Base-by-base conservation (phyloP, 2,797 vertebrate genomes). In the Poecilia gillii region DNA sequence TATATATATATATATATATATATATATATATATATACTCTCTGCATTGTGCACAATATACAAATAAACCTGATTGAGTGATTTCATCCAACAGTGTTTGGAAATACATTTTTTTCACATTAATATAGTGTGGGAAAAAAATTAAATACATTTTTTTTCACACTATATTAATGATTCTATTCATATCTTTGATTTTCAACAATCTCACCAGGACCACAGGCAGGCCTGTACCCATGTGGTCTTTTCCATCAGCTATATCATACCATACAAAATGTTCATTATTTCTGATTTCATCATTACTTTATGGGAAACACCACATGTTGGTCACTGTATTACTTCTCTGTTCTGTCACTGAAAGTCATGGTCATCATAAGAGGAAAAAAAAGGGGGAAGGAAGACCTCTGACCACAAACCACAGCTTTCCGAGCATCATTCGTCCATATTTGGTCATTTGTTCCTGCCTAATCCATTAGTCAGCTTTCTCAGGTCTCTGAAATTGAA, bases 351-450 rank as follows among this genome's bases (percentile, higher is more conserved):
- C 47, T 73, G 4, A 55, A 47, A 13, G 39, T 73, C 43, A 41
- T 53, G 43, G 62, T 41, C 45, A 75, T 47, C 33, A 3, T 14
- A 71, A 7, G 4, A 25, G 23, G 57, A 16, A 2, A 28, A 25
- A 16, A 73, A 91, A 92, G 86, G 66, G 20, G 91, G 91, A 93
- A 91, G 90, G 84, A 93, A 80, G n/a, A 41, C 43, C 82, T 83
- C 23, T 45, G 2, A 75, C 73, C 73, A 25, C 72, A 84, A 82
- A 84, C 82, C 75, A 4, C 83, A 14, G 2, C 49, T 57, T 85
- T 88, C 87, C 43, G 16, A 72, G 53, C 55, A 75, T 77, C 66
- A 66, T 28, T 31, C 49, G 9, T 36, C 77, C 90, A 90, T 77
- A 87, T 89, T 80, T 81, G 80, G 90, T 83, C 64, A 83, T 75